These are phyloP conservation scores for Bryconaethiops microstoma DNA, from an alignment of 2,797 vertebrate genomes.

Conservation along the genomic window DNA sequence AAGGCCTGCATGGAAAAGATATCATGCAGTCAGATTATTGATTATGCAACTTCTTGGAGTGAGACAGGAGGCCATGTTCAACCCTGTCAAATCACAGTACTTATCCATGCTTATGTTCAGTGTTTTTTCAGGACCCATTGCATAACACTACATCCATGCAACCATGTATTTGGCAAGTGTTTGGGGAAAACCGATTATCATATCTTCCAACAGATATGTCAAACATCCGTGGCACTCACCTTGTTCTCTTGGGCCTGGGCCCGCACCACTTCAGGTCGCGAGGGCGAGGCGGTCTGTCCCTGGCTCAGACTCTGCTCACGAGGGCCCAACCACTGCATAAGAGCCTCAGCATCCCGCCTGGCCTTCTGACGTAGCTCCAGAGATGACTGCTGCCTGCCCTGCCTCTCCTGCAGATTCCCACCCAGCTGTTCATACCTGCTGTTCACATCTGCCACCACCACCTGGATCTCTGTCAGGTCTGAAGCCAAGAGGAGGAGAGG, in stretches of 20 bases:
- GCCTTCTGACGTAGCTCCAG: constrained; percentile 82
- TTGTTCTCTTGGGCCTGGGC: constrained; percentile 94
- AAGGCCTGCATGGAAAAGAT: constrained; percentile 78
- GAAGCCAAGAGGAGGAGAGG: constrained; percentile 6
- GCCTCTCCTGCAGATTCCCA: constrained; percentile 75
- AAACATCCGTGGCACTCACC: constrained; percentile 70
- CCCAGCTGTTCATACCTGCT: constrained; percentile 85
- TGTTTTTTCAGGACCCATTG: neutral
- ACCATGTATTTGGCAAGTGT: neutral
- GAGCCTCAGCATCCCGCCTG: constrained; percentile 75
- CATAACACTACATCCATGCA: constrained; percentile 4
- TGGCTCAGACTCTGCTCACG: constrained; percentile 81
- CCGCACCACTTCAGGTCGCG: constrained; percentile 84
- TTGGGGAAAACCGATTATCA: neutral
- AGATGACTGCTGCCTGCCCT: constrained; percentile 76
- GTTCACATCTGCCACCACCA: constrained; percentile 88
- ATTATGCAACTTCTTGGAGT: constrained; percentile 14
- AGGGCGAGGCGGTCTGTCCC: constrained; percentile 82
- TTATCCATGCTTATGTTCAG: constrained; percentile 8
- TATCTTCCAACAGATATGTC: neutral
- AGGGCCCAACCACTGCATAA: constrained; percentile 86
- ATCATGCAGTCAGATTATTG: constrained; percentile 14
- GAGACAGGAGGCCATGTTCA: neutral
- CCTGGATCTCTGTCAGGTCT: constrained; percentile 97
- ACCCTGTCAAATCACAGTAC: constrained; percentile 11